Evolutionary conservation across 2,113 vertebrate species (phyloP).

Genomic region (Rhodinocichla rosea): DNA sequence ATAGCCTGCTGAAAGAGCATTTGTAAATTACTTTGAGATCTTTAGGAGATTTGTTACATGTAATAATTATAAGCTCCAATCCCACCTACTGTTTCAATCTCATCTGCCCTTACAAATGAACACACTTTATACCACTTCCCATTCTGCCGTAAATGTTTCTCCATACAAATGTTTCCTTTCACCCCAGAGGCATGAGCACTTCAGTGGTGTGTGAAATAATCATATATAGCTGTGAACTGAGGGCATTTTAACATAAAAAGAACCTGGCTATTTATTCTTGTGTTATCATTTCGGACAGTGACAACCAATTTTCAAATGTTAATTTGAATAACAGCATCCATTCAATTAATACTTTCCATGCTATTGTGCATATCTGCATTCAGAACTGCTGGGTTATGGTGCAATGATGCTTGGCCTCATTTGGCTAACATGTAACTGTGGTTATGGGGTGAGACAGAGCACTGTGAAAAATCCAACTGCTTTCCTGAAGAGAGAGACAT

Average conservation of each 20-base stretch:
- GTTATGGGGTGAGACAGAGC: background rate
- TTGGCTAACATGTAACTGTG: background rate
- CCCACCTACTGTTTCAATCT: background rate
- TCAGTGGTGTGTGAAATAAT: background rate
- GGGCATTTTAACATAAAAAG: background rate
- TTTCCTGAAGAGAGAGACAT: background rate
- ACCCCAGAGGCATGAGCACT: background rate
- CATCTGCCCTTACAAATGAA: background rate
- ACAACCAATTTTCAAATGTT: background rate
- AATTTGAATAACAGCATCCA: background rate
- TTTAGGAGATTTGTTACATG: background rate
- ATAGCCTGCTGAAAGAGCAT: background rate
- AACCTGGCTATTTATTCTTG: background rate
- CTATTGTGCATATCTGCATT: background rate
- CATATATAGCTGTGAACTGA: background rate
- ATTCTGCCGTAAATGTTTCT: background rate
- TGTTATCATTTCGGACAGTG: background rate
- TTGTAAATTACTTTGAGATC: background rate
- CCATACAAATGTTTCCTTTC: background rate
- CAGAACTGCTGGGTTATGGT: background rate
- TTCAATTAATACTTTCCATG: background rate
- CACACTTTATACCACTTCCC: background rate
- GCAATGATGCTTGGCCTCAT: background rate
- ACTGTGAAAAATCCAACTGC: background rate
- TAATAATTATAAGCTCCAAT: background rate